Conservation (phyloP, 53 echinoderm and acorn worm species). For the Actinopyga echinites region DNA sequence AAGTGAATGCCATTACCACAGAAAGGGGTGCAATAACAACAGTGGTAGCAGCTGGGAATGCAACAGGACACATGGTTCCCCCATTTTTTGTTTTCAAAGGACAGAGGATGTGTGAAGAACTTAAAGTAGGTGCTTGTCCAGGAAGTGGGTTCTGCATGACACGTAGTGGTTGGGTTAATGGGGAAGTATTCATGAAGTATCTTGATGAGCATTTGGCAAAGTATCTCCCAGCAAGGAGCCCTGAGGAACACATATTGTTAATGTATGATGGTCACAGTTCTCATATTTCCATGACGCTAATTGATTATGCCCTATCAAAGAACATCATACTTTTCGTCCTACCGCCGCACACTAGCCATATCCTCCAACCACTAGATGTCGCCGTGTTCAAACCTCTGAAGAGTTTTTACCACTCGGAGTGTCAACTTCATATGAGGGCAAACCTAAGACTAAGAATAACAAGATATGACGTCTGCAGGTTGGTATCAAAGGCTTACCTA, state of each 20-base stretch:
- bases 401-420: neutral
- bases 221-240: neutral
- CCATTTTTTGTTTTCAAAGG: constrained; percentile 40
- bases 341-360: constrained; percentile 44
- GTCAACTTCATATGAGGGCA: neutral
- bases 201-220: neutral
- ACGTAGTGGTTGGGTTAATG: constrained; percentile 24
- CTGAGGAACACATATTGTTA: neutral
- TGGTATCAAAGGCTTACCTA: neutral
- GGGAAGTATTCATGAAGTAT: constrained; percentile 19
- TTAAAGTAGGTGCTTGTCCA: neutral
- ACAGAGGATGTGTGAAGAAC: neutral
- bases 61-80: neutral
- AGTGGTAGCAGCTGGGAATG: neutral
- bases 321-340: constrained; percentile 39
- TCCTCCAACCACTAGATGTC: constrained; percentile 45
- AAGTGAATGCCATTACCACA: neutral
- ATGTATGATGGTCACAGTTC: constrained; percentile 43
- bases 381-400: constrained; percentile 26
- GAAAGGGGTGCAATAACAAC: constrained; percentile 12
- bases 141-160: constrained; percentile 15
- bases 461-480: neutral
- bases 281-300: constrained; percentile 43
- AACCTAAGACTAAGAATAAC: neutral
- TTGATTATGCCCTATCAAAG: constrained; percentile 17